These are phyloP conservation scores for Pseudopleuronectes americanus DNA, from an alignment of 2,797 vertebrate species.

Conservation along the genomic window DNA sequence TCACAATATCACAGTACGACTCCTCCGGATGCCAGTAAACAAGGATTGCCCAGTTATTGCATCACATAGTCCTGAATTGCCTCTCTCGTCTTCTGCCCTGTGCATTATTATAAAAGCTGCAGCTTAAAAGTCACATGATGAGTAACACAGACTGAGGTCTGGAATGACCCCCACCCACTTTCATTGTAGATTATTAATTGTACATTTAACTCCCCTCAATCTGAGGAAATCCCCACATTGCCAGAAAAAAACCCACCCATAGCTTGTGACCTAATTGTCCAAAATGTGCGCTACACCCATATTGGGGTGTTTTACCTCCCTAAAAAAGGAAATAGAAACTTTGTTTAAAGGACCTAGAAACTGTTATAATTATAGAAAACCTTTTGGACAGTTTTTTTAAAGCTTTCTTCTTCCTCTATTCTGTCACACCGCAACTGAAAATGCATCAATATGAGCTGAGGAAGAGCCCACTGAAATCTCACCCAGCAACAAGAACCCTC, in stretches of 20 bases:
- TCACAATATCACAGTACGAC: neutral
- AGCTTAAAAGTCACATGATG: neutral
- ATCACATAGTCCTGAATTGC: constrained; percentile 16
- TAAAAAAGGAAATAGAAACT: neutral
- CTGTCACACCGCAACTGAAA: neutral
- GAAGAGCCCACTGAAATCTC: constrained; percentile 35
- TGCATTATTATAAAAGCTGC: constrained; percentile 1
- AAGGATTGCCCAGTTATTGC: constrained; percentile 35
- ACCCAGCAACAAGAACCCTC: constrained; percentile 48
- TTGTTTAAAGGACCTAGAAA: neutral
- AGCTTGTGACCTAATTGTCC: neutral
- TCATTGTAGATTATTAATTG: too few species aligned
- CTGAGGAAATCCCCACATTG: neutral
- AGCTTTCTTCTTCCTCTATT: neutral
- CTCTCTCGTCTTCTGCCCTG: neutral
- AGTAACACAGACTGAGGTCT: neutral
- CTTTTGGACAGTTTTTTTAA: too few species aligned
- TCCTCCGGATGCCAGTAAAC: constrained; percentile 7
- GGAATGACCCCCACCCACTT: neutral
- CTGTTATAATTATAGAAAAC: neutral
- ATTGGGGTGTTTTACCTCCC: neutral
- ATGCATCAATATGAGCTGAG: neutral
- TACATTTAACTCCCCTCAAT: neutral
- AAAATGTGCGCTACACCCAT: neutral
- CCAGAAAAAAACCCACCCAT: neutral